These are phyloP conservation scores for Bos taurus DNA, from an alignment of 2,113 vertebrate species.

Conservation along the genomic window ARS-UCD2.0 NC_037330.1:53859001-53859500, in stretches of 20 bases:
- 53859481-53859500: neutral
- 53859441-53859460: neutral
- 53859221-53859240: neutral
- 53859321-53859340: neutral
- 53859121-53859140: neutral
- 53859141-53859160: neutral
- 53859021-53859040: neutral
- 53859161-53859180: neutral
- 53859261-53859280: neutral
- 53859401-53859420: neutral
- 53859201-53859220: neutral
- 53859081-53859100: neutral
- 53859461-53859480: neutral
- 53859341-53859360: neutral
- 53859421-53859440: neutral
- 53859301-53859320: neutral
- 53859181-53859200: neutral
- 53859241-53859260: neutral
- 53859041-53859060: neutral
- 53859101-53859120: neutral
- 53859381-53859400: neutral
- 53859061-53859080: neutral
- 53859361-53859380: neutral
- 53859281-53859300: neutral
- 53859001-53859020: neutral